Evolutionary conservation across 2,888 invertebrate species (phyloP).

Genomic region (Therioaphis trifolii): DNA sequence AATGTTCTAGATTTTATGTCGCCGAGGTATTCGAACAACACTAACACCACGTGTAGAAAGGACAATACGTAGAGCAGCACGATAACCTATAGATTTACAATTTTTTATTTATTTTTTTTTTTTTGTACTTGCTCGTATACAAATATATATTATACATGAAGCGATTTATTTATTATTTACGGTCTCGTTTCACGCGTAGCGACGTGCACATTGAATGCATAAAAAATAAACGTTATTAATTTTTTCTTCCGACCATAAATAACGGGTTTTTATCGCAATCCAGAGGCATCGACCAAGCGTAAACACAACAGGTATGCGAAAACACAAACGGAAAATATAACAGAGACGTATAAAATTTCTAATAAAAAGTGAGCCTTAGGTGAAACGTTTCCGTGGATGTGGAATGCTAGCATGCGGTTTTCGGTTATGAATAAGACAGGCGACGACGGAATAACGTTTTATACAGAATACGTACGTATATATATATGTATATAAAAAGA

Average conservation of each 20-base stretch:
- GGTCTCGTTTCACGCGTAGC: background rate
- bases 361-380: constrained; percentile 33
- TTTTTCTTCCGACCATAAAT: constrained; percentile 35
- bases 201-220: background rate
- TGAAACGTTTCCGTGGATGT: constrained; percentile 45
- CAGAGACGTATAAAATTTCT: constrained; percentile 10
- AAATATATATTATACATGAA: no score
- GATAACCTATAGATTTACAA: no score
- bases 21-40: no score
- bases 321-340: constrained; percentile 34
- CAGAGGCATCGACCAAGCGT: constrained; percentile 14
- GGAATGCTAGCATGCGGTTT: constrained; percentile 23
- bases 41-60: no score
- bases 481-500: no score
- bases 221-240: background rate
- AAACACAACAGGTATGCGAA: constrained; percentile 40
- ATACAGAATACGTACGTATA: background rate
- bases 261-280: constrained; percentile 22
- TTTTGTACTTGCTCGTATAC: no score
- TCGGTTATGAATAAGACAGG: constrained; percentile 45
- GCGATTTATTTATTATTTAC: background rate
- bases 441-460: constrained; percentile 44
- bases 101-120: no score
- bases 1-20: no score
- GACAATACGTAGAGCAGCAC: no score